Conservation (phyloP, 2,113 vertebrate species). For the Chrysochloris asiatica region DNA sequence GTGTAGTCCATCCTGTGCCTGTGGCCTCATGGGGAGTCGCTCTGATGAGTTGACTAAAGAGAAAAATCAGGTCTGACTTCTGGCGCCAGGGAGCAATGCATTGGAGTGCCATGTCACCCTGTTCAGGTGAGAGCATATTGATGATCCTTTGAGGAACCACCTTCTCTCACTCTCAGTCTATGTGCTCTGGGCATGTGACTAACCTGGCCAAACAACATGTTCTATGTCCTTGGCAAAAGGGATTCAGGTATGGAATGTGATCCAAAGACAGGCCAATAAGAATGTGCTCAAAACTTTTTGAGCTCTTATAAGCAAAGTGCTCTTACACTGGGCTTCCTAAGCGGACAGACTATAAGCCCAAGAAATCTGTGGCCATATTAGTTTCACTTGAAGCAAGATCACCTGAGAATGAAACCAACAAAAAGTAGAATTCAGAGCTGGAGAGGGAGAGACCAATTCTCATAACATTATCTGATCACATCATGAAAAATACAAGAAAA, state of each 20-base stretch:
- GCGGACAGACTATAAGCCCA: not conserved
- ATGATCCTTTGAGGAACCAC: not conserved
- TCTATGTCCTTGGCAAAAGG: not conserved
- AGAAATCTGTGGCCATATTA: not conserved
- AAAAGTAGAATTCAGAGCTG: not conserved
- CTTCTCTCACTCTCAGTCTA: not conserved
- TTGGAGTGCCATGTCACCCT: not conserved
- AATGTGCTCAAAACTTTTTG: not conserved
- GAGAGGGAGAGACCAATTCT: not conserved
- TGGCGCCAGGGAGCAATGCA: not conserved
- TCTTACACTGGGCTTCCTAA: not conserved
- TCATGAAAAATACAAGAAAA: not conserved
- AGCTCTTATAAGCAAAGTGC: not conserved
- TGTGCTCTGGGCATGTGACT: not conserved
- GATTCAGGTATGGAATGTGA: not conserved
- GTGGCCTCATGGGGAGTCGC: not conserved
- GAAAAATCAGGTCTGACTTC: not conserved
- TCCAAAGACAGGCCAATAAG: not conserved
- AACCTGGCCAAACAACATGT: not conserved
- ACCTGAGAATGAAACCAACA: not conserved
- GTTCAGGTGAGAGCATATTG: not conserved
- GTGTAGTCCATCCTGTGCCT: not conserved
- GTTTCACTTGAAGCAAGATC: not conserved
- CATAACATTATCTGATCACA: not conserved
- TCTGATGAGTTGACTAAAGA: not conserved